Conservation (phyloP, 1,140 invertebrate species). For the Sycophila sp. region DNA sequence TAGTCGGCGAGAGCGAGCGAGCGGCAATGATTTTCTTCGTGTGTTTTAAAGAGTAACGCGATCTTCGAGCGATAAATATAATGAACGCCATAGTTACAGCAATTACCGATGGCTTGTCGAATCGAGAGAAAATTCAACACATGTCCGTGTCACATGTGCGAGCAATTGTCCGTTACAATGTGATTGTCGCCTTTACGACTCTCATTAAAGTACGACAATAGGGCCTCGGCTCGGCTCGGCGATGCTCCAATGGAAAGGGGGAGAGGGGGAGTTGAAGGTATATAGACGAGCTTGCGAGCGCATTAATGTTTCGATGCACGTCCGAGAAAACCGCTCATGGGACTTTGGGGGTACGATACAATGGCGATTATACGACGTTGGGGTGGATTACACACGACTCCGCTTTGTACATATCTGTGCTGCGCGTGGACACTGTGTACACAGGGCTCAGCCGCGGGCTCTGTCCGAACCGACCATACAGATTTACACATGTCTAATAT, state of each 20-base stretch:
- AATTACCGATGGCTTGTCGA: not conserved
- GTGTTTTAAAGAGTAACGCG: too few relatives aligned
- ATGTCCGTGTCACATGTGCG: slow-evolving; percentile 17
- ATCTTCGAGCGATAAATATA: slow-evolving; percentile 24
- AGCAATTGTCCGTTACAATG: slow-evolving; percentile 30
- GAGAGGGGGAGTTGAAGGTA: too few relatives aligned
- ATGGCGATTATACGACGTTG: slow-evolving; percentile 57
- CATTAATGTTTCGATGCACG: slow-evolving; percentile 40
- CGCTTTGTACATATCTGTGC: slow-evolving; percentile 50
- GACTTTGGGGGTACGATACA: slow-evolving; percentile 42
- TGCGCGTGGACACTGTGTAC: not conserved
- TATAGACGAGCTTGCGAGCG: slow-evolving; percentile 14
- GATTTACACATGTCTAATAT: too few relatives aligned
- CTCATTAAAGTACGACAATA: slow-evolving; percentile 32
- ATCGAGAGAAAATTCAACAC: slow-evolving; percentile 18
- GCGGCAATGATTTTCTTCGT: too few relatives aligned
- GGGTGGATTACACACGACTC: slow-evolving; percentile 55
- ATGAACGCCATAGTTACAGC: not conserved
- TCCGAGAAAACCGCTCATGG: slow-evolving; percentile 42
- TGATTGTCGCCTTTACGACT: slow-evolving; percentile 35
- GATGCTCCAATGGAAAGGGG: too few relatives aligned
- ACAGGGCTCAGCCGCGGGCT: not conserved
- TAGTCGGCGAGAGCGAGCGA: not conserved
- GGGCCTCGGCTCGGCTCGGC: too few relatives aligned
- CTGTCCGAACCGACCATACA: not conserved